These are phyloP conservation scores for Syncerus caffer DNA, from an alignment of 2,797 vertebrate genomes.

Conservation along the genomic window DNA sequence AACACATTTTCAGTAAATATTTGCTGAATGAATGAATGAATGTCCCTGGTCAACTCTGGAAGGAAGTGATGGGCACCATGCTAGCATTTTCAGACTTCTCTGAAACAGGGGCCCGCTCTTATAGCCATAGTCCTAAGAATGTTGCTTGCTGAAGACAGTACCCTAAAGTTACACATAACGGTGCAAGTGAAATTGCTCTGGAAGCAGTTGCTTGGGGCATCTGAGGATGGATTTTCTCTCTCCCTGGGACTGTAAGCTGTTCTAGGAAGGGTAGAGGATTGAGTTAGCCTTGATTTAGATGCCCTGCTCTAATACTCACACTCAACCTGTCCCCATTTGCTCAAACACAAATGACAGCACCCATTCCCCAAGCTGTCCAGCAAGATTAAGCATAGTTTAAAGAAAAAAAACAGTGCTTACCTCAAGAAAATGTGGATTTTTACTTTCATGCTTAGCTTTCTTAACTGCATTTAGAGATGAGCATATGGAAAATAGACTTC, in stretches of 20 bases:
- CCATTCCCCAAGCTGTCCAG: neutral
- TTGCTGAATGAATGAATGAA: neutral
- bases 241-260: neutral
- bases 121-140: neutral
- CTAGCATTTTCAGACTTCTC: neutral
- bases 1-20: neutral
- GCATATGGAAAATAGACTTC: neutral
- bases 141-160: neutral
- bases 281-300: neutral
- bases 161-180: neutral
- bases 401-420: neutral
- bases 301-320: neutral
- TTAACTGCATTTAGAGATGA: neutral
- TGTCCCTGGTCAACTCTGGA: neutral
- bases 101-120: neutral
- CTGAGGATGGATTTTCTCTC: neutral
- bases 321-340: neutral
- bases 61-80: neutral
- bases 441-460: neutral
- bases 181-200: neutral
- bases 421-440: neutral
- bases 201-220: neutral
- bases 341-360: neutral
- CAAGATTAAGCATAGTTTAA: neutral
- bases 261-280: neutral